Evolutionary conservation across 2,797 vertebrate genomes (phyloP).

Genomic region (Leptoclinus maculatus): DNA sequence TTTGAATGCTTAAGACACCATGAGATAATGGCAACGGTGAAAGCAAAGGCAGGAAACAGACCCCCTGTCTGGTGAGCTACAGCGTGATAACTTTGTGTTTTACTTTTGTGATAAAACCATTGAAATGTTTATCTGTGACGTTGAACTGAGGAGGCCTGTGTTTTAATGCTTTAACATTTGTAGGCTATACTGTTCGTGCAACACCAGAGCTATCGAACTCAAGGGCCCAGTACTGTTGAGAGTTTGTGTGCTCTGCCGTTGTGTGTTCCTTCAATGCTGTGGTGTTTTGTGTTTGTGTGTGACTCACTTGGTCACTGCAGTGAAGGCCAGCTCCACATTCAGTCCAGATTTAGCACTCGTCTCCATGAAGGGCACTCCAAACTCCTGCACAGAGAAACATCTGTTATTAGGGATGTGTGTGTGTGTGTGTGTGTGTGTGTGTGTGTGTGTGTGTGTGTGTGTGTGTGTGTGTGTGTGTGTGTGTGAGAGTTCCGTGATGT

Average conservation of each 20-base stretch:
- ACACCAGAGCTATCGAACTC: background rate
- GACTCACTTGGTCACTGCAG: slow-evolving; percentile 93
- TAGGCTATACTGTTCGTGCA: background rate
- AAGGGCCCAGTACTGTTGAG: background rate
- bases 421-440: background rate
- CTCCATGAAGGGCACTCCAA: slow-evolving; percentile 95
- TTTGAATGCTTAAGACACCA: background rate
- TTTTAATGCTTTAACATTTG: background rate
- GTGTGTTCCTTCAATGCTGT: slow-evolving; percentile 5
- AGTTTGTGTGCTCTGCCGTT: background rate
- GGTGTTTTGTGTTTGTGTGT: slow-evolving; percentile 14
- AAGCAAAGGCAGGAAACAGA: background rate
- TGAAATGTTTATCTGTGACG: background rate
- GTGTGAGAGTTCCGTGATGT: no score
- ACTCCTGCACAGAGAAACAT: slow-evolving; percentile 84
- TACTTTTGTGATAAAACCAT: background rate
- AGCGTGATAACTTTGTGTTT: background rate
- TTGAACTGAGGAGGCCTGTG: background rate
- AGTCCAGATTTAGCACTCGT: slow-evolving; percentile 93
- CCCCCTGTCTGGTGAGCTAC: background rate
- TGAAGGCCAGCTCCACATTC: slow-evolving; percentile 94
- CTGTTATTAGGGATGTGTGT: slow-evolving; percentile 2
- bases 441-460: background rate
- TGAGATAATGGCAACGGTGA: background rate
- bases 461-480: background rate